Evolutionary conservation across 2,888 invertebrate species (phyloP).

Genomic region (Agrotis ipsilon): DNA sequence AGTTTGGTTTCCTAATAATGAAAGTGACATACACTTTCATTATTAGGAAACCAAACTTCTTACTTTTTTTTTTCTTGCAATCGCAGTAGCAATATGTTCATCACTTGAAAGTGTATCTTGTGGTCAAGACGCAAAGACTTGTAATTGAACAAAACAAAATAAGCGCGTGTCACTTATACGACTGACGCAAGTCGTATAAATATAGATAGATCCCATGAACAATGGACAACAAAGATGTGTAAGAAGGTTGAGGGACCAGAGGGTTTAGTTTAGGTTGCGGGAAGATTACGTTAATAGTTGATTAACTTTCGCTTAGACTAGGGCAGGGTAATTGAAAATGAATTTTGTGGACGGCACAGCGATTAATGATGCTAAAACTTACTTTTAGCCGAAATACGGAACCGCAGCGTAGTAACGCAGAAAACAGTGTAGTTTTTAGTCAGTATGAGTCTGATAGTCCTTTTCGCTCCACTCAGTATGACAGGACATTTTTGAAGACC

Average conservation of each 20-base stretch:
- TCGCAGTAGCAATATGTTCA: background rate
- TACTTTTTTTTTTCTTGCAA: background rate
- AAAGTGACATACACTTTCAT: too few species aligned
- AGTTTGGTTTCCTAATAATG: too few species aligned
- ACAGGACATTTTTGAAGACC: too few species aligned
- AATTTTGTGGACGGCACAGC: background rate
- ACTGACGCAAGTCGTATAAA: background rate
- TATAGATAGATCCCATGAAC: constrained; percentile 31
- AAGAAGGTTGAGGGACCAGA: constrained; percentile 18
- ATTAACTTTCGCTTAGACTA: constrained; percentile 26
- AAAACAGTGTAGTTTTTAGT: too few species aligned
- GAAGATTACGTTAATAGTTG: constrained; percentile 36
- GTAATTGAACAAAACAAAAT: too few species aligned
- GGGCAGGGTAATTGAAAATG: background rate
- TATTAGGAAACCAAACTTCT: background rate
- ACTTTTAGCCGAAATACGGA: too few species aligned
- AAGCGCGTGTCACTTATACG: too few species aligned
- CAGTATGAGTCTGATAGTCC: too few species aligned
- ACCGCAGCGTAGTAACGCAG: too few species aligned
- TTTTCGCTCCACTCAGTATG: too few species aligned
- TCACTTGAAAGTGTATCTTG: background rate
- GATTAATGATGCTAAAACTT: too few species aligned
- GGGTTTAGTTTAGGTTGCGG: constrained; percentile 7
- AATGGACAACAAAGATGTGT: constrained; percentile 16
- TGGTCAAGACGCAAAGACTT: background rate